A percentile compares a stretch with the other conserved stretches of the same genome.
Evolutionary conservation across 2,888 invertebrate genomes (phyloP).

Genomic region (Pachymerium ferrugineum): DNA sequence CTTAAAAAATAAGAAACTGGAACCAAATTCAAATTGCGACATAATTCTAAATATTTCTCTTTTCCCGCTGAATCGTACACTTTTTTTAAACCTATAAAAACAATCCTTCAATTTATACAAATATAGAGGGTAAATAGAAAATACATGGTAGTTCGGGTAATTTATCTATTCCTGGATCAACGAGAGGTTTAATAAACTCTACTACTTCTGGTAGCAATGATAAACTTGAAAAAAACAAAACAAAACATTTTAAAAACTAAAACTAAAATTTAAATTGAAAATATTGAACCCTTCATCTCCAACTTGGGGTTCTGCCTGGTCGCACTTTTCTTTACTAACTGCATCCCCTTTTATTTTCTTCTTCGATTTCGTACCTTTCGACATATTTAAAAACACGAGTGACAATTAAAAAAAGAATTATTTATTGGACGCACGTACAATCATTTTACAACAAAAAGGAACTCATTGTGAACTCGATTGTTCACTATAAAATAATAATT

Average conservation of each 20-base stretch:
- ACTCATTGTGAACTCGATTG: background rate
- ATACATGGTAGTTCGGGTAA: background rate
- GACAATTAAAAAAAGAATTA: no score
- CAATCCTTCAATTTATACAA: background rate
- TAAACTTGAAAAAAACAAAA: no score
- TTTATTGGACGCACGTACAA: background rate
- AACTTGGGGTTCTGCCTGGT: no score
- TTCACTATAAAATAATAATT: background rate
- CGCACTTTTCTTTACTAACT: no score
- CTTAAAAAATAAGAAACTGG: constrained; percentile 5
- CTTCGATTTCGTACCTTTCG: no score
- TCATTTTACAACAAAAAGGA: constrained; percentile 5
- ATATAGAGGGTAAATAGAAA: background rate
- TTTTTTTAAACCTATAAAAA: background rate
- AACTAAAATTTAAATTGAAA: no score
- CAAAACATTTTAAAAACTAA: no score
- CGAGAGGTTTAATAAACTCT: background rate
- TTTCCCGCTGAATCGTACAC: constrained; percentile 5
- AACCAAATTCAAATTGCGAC: background rate
- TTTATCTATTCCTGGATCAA: background rate
- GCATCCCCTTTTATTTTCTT: no score
- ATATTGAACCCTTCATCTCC: no score
- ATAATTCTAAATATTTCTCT: background rate
- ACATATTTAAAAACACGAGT: no score
- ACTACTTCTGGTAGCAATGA: no score